phyloP scores from a whole-genome alignment of 1,140 invertebrate genomes.

The Eriosoma lanigerum region DNA sequence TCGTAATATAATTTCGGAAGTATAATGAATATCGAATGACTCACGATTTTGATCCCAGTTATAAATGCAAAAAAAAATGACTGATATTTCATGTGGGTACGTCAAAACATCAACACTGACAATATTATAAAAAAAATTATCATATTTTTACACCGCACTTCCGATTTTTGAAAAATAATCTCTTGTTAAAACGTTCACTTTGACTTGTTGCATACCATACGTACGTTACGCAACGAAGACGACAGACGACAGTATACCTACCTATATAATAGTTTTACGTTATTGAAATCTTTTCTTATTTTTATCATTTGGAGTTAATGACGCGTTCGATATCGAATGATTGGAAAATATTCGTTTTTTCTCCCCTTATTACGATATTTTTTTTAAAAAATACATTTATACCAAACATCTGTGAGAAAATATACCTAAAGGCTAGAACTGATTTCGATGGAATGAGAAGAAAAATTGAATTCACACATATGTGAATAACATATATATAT shows the following conservation, averaged over 20 bases:
- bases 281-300: background rate
- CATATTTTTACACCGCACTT: background rate
- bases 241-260: too few species aligned
- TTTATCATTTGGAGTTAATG: conserved; percentile 35
- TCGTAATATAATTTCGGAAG: too few species aligned
- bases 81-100: too few species aligned
- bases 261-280: too few species aligned
- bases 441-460: background rate
- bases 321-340: conserved; percentile 31
- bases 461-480: background rate
- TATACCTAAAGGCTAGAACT: background rate
- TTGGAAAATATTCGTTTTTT: conserved; percentile 11
- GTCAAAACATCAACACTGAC: too few species aligned
- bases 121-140: background rate
- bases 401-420: conserved; percentile 25
- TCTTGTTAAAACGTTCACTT: background rate
- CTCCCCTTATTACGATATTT: background rate
- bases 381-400: background rate
- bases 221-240: background rate
- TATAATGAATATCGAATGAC: too few species aligned
- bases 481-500: too few species aligned
- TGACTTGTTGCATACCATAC: background rate
- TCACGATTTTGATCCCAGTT: too few species aligned
- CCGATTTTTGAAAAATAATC: conserved; percentile 3
- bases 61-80: too few species aligned